These are phyloP conservation scores for Ciconia stormi DNA, from an alignment of 2,113 vertebrate genomes.

Conservation along the genomic window DNA sequence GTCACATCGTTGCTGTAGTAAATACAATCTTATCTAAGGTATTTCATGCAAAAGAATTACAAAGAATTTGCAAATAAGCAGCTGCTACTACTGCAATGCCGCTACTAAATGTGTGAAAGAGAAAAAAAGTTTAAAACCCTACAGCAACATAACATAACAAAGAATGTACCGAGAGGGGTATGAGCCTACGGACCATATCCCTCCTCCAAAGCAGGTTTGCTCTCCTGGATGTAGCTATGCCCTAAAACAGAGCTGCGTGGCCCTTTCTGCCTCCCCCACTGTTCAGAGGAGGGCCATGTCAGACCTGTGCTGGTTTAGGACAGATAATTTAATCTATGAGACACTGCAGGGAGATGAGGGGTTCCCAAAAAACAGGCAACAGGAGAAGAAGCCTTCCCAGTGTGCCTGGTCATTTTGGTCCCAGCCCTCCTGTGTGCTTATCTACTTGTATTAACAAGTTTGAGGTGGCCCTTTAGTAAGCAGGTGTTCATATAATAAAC, in stretches of 20 bases:
- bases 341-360: neutral
- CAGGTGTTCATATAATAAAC: neutral
- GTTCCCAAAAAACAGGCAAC: neutral
- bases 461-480: neutral
- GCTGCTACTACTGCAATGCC: neutral
- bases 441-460: neutral
- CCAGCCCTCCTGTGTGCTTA: neutral
- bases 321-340: no score
- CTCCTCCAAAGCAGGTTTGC: neutral
- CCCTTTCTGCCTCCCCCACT: neutral
- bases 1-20: neutral
- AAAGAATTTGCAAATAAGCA: neutral
- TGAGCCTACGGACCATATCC: neutral
- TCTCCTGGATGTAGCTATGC: neutral
- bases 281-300: neutral
- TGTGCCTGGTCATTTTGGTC: neutral
- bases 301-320: neutral
- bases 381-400: neutral
- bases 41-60: neutral
- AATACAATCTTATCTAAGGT: neutral
- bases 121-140: neutral
- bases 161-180: neutral
- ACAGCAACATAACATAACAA: neutral
- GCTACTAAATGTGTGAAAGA: neutral
- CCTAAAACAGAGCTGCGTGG: accelerated